phyloP scores from a whole-genome alignment of 2,113 vertebrate species.

The Rhodinocichla rosea region DNA sequence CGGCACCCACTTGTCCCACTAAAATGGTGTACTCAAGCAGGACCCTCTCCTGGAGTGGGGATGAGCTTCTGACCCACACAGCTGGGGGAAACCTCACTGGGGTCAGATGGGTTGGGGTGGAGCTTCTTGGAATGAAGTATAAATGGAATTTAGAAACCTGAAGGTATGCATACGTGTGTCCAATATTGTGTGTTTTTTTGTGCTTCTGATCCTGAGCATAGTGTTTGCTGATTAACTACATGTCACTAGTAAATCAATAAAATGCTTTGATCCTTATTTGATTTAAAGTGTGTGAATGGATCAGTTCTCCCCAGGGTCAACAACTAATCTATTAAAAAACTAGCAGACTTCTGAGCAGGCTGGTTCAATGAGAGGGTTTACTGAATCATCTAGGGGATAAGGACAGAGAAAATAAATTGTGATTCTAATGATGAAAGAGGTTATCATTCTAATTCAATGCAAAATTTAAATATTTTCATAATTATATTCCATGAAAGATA shows the following conservation, averaged over 20 bases:
- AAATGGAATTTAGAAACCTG: neutral
- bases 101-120: accelerated
- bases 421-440: neutral
- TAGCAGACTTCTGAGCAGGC: neutral
- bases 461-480: neutral
- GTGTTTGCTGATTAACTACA: neutral
- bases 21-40: too few relatives aligned
- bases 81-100: accelerated
- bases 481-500: neutral
- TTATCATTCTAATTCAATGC: neutral
- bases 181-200: neutral
- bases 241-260: neutral
- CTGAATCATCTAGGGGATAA: neutral
- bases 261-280: neutral
- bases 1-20: neutral
- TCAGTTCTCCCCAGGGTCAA: neutral
- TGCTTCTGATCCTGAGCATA: neutral
- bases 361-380: neutral
- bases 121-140: neutral
- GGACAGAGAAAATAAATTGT: neutral
- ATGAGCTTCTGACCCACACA: neutral
- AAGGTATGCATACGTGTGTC: neutral
- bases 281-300: neutral
- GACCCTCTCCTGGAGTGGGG: neutral
- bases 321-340: neutral